Percentiles rank a stretch among this genome's conserved stretches.
Evolutionary conservation across 35 echinoderm and acorn worm species (phyloP).

Genomic region (Lytechinus variegatus): DNA sequence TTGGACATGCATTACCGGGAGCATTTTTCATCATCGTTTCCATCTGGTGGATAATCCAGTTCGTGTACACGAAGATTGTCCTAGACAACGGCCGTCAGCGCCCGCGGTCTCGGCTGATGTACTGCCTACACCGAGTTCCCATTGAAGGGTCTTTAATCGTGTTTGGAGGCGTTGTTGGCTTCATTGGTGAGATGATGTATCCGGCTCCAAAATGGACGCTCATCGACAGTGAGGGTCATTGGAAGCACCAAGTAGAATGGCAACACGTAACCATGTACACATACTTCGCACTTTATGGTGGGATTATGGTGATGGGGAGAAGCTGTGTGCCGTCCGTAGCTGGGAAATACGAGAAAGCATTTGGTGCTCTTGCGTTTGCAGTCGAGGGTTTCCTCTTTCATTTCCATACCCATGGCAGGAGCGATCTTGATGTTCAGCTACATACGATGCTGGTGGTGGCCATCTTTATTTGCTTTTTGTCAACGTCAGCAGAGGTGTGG

Average conservation of each 20-base stretch:
- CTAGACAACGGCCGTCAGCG: constrained; percentile 73
- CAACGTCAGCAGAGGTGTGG: constrained; percentile 60
- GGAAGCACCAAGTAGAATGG: constrained; percentile 77
- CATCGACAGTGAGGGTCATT: constrained; percentile 70
- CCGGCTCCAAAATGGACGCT: constrained; percentile 72
- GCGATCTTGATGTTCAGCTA: constrained; percentile 75
- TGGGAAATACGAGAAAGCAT: constrained; percentile 69
- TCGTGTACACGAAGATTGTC: constrained; percentile 70
- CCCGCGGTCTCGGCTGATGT: constrained; percentile 56
- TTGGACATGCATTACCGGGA: constrained; percentile 90
- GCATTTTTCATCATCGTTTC: constrained; percentile 85
- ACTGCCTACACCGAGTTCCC: constrained; percentile 63
- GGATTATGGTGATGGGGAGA: constrained; percentile 44
- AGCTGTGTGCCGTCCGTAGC: constrained; percentile 58
- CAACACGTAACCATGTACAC: constrained; percentile 98
- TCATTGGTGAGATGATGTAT: constrained; percentile 85
- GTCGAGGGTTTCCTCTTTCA: constrained; percentile 88
- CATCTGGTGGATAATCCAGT: constrained; percentile 95
- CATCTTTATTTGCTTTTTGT: constrained; percentile 62
- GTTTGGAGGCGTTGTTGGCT: constrained; percentile 67
- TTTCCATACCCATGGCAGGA: constrained; percentile 78
- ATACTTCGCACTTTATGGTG: constrained; percentile 83
- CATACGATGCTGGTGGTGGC: constrained; percentile 79
- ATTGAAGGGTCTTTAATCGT: constrained; percentile 74
- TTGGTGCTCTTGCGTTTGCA: constrained; percentile 77